Evolutionary conservation across 1,140 invertebrate genomes (phyloP).

Genomic region (Mesaphorura yosii): DNA sequence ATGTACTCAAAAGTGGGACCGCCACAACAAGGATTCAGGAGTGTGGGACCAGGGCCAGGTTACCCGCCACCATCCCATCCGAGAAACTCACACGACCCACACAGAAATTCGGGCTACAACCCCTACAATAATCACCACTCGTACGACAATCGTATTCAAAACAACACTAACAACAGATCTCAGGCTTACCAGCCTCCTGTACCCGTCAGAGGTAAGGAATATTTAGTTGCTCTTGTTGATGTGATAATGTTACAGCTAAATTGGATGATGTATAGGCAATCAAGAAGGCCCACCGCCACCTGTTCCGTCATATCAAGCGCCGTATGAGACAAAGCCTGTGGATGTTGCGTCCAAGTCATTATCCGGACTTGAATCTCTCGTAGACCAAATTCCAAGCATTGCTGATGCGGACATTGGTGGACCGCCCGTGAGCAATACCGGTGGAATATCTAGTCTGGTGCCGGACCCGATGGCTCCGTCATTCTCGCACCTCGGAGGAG

Average conservation of each 20-base stretch:
- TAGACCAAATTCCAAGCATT: constrained; percentile 81
- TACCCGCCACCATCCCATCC: background rate
- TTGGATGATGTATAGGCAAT: constrained; percentile 30
- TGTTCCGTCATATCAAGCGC: constrained; percentile 12
- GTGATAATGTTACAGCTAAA: constrained; percentile 29
- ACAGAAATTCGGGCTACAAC: too few relatives aligned
- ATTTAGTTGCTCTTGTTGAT: constrained; percentile 34
- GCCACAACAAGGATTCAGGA: constrained; percentile 19
- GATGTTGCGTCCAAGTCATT: constrained; percentile 74
- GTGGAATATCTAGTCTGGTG: constrained; percentile 15
- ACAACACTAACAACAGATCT: constrained; percentile 8
- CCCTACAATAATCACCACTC: constrained; percentile 17
- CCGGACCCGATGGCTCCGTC: constrained; percentile 14
- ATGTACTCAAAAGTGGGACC: constrained; percentile 17
- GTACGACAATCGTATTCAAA: constrained; percentile 19
- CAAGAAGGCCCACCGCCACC: constrained; percentile 31
- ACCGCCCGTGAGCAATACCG: constrained; percentile 26
- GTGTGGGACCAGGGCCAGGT: constrained; percentile 19
- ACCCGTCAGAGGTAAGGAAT: constrained; percentile 11
- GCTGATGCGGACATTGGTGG: constrained; percentile 46
- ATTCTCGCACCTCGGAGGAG: constrained; percentile 12
- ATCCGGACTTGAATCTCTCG: constrained; percentile 75
- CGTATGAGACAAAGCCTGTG: constrained; percentile 36
- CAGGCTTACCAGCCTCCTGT: constrained; percentile 15
- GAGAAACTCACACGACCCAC: too few relatives aligned